These are phyloP conservation scores for Psephotus haematonotus DNA, from an alignment of 2,113 vertebrate genomes.

Conservation along the genomic window DNA sequence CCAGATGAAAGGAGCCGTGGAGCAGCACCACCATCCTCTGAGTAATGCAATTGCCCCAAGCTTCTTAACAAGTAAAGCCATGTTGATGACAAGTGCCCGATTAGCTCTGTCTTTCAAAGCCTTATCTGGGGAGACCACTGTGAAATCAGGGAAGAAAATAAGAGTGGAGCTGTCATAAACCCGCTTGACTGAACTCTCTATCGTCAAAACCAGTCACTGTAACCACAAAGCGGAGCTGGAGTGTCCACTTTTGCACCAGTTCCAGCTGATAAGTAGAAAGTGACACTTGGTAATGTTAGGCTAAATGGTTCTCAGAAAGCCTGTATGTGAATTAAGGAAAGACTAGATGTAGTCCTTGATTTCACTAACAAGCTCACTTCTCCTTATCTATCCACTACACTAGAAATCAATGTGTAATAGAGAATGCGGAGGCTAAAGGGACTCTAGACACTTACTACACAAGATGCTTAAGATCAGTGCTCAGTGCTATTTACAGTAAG, in stretches of 20 bases:
- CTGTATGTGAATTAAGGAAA: constrained; percentile 1
- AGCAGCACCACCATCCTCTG: neutral
- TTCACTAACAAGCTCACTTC: constrained; percentile 33
- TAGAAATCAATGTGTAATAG: constrained; percentile 44
- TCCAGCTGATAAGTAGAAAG: constrained; percentile 27
- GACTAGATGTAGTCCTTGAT: constrained; percentile 27
- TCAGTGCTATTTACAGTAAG: neutral
- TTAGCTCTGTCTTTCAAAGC: constrained; percentile 58
- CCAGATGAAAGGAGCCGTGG: neutral
- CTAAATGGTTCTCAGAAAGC: constrained; percentile 28
- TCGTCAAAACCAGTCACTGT: constrained; percentile 38
- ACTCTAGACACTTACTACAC: neutral
- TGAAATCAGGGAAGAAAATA: constrained; percentile 45
- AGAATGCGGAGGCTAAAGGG: neutral
- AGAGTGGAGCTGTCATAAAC: constrained; percentile 56
- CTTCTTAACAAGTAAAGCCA: neutral
- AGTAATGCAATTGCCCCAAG: neutral
- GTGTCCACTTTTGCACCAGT: neutral
- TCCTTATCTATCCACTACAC: constrained; percentile 27
- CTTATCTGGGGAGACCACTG: constrained; percentile 50
- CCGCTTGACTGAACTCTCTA: constrained; percentile 19
- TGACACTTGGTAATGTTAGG: constrained; percentile 12
- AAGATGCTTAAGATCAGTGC: neutral
- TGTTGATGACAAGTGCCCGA: constrained; percentile 29
- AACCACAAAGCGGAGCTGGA: neutral